Evolutionary conservation across 2,113 vertebrate species (phyloP), one percentile per base, ranked within the genome.

Genomic region (Dromas ardeola): DNA sequence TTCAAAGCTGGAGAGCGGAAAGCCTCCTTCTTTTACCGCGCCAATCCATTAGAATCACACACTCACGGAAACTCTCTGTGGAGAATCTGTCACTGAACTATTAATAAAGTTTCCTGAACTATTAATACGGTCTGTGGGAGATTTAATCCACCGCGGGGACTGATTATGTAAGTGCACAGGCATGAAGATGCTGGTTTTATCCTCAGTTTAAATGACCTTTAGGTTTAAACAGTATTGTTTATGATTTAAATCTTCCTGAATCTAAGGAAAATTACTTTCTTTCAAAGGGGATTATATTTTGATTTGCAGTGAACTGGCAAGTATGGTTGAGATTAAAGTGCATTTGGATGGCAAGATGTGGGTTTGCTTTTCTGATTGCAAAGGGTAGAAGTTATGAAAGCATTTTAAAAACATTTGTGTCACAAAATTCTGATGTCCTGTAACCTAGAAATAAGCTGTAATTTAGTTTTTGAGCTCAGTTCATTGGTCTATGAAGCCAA

Each of bases 41-140:
- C 25, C 53, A 77, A 19, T 77, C 82, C 63, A 73, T 92, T 95
- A 92, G 87, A 91, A 88, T 38, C 22, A 82, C 36, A 66, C 23
- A 42, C 62, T 93, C 34, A 9, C 1, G 0, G 71, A 90, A 94
- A 82, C 56, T 81, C 80, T 91, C 74, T 7, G 4, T 38, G 91
- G 86, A 95, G 38, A 82, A 97, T 72, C 70, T 82, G 81, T 52
- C 67, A 80, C 38, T 9, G 29, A 95, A 90, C 89, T 95, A 94
- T 96, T 95, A 95, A 91, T 91, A 95, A 92, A 90, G 93, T 81
- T 93, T 70, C 53, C 81, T 80, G 58, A 93, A 70, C 84, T 90
- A 77, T 90, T 95, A 91, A 77, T 94, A 80, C 0, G 0, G 26
- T 86, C 50, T 74, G 59, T 92, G 65, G 74, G 81, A 95, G 42